Percentiles rank a stretch among this genome's conserved stretches.
Evolutionary conservation across 2,113 vertebrate species (phyloP).

Genomic region (Petromus typicus): DNA sequence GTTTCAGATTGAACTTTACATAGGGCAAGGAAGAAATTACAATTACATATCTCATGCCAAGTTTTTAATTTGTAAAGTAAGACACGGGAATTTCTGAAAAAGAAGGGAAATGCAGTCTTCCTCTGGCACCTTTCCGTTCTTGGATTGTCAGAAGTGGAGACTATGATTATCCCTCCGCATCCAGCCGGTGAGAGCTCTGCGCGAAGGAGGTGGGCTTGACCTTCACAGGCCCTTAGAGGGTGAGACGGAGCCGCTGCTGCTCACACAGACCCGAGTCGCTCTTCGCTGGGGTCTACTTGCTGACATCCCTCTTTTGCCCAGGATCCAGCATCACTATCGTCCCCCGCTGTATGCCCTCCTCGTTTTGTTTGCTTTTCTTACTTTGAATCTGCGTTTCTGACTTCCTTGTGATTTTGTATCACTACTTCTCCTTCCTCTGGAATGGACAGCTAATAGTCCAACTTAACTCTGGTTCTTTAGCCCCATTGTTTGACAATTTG

Average conservation of each 20-base stretch:
- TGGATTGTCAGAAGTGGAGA: not conserved
- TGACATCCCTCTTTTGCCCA: not conserved
- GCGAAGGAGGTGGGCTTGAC: not conserved
- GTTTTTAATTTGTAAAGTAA: conserved; percentile 75
- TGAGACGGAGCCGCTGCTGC: not conserved
- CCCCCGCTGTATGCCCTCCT: too few relatives aligned
- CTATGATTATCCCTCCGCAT: not conserved
- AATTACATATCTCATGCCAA: conserved; percentile 78
- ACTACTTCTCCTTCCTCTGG: not conserved
- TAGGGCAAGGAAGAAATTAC: conserved; percentile 69
- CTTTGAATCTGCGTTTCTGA: not conserved
- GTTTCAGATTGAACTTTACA: conserved; percentile 79
- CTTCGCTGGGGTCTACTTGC: not conserved
- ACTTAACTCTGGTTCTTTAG: not conserved
- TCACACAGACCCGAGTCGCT: not conserved
- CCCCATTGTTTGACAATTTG: not conserved
- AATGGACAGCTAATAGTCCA: not conserved
- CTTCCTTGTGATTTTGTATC: not conserved
- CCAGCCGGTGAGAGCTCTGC: not conserved
- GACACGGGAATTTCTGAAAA: conserved; percentile 25
- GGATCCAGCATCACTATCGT: not conserved
- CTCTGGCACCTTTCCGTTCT: not conserved
- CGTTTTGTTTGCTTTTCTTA: not conserved
- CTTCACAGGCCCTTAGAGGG: not conserved
- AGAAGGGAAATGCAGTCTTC: conserved; percentile 44